phyloP scores from a whole-genome alignment of 2,113 vertebrate species.

The Ictalurus furcatus region DNA sequence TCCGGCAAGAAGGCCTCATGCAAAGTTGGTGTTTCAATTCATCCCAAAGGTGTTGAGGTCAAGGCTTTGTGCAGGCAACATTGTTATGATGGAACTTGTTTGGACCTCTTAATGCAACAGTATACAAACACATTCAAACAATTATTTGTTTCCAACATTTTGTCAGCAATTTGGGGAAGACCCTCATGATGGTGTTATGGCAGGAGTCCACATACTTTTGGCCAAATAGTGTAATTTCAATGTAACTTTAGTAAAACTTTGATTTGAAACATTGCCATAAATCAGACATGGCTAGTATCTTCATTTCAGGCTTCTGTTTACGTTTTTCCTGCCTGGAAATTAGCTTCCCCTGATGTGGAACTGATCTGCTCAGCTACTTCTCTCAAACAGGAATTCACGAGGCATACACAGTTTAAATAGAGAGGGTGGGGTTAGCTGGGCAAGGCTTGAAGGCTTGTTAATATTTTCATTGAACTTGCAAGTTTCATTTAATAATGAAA shows the following conservation, averaged over 20 bases:
- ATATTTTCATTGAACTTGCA: not conserved
- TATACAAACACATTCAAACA: not conserved
- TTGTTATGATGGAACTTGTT: not conserved
- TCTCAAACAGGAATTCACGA: not conserved
- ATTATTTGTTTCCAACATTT: not conserved
- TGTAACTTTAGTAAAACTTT: not conserved
- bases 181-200: not conserved
- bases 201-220: not conserved
- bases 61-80: not conserved
- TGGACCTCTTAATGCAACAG: not conserved
- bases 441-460: not conserved
- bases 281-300: not conserved
- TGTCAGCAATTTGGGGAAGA: not conserved
- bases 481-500: not conserved
- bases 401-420: not conserved
- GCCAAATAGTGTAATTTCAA: not conserved
- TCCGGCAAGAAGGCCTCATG: not conserved
- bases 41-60: not conserved
- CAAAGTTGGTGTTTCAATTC: not conserved
- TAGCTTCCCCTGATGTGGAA: not conserved
- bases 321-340: not conserved
- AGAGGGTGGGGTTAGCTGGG: not conserved
- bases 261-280: not conserved
- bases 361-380: not conserved
- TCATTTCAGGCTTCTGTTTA: conserved; percentile 9